Percentiles rank a stretch among this genome's conserved stretches.
Conservation (phyloP, 2,888 invertebrate species). For the Drosophila nigritarsus region DNA sequence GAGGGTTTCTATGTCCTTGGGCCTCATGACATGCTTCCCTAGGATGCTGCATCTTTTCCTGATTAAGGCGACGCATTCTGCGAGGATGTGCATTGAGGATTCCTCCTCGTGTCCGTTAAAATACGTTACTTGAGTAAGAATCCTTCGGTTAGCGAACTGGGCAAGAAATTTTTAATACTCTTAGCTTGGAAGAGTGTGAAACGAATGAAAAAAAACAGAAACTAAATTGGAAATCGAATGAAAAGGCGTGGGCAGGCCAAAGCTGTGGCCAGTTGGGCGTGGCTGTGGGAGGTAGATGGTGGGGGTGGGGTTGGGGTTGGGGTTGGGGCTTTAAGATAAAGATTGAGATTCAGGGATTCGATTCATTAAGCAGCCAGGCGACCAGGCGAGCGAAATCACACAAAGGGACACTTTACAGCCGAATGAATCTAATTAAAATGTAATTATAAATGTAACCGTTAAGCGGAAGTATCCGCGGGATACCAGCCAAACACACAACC, state of each 20-base stretch:
- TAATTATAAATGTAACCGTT: conserved; percentile 85
- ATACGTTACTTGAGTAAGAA: not conserved
- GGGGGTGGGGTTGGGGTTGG: not conserved
- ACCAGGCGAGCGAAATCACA: conserved; percentile 71
- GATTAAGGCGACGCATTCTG: too few relatives aligned
- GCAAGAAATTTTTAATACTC: not conserved
- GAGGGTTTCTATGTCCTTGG: too few relatives aligned
- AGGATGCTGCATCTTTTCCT: too few relatives aligned
- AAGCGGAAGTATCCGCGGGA: conserved; percentile 84
- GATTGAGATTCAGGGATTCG: conserved; percentile 47
- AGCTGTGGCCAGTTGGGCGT: conserved; percentile 50
- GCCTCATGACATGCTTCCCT: too few relatives aligned
- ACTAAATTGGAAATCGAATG: conserved; percentile 76
- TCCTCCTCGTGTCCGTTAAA: not conserved
- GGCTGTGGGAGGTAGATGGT: conserved; percentile 8
- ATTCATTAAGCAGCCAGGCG: conserved; percentile 73
- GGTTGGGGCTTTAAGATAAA: conserved; percentile 25
- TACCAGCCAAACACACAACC: conserved; percentile 68
- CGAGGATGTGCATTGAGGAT: too few relatives aligned
- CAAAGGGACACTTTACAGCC: conserved; percentile 85
- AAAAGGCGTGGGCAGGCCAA: conserved; percentile 51
- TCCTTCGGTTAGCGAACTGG: not conserved
- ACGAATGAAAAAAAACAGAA: conserved; percentile 23
- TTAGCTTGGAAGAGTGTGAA: conserved; percentile 5
- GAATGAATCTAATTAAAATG: conserved; percentile 86